Evolutionary conservation across 2,113 vertebrate genomes (phyloP).

Genomic region (Nothoprocta pentlandii): DNA sequence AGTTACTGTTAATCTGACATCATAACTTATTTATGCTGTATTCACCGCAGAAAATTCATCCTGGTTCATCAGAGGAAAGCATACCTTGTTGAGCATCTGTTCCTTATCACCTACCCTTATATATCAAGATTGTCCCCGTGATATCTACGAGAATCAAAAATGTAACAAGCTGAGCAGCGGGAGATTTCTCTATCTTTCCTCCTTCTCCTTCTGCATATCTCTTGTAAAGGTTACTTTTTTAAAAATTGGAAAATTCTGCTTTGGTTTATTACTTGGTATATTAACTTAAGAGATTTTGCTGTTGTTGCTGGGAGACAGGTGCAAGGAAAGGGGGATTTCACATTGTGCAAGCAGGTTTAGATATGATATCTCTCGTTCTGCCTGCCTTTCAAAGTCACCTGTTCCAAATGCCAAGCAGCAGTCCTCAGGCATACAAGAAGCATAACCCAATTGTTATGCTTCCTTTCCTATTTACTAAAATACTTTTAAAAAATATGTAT

Average conservation of each 20-base stretch:
- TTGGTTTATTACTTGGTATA: conserved; percentile 45
- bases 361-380: conserved; percentile 5
- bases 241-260: background rate
- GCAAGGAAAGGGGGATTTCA: background rate
- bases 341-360: background rate
- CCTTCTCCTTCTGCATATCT: background rate
- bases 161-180: conserved; percentile 38
- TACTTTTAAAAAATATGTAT: background rate
- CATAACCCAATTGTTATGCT: background rate
- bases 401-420: background rate
- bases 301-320: conserved; percentile 11
- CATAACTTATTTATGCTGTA: background rate
- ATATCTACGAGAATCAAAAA: conserved; percentile 33
- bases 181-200: conserved; percentile 33
- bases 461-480: background rate
- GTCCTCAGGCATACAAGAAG: background rate
- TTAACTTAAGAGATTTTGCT: conserved; percentile 40
- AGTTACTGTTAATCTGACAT: conserved; percentile 21
- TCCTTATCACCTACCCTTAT: conserved; percentile 12
- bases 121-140: conserved; percentile 37
- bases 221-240: conserved; percentile 7
- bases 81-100: conserved; percentile 9
- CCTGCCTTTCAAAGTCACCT: background rate
- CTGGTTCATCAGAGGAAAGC: background rate
- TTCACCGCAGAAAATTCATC: conserved; percentile 15